Evolutionary conservation across 2,888 invertebrate genomes (phyloP).

Genomic region (Monochamus alternatus): DNA sequence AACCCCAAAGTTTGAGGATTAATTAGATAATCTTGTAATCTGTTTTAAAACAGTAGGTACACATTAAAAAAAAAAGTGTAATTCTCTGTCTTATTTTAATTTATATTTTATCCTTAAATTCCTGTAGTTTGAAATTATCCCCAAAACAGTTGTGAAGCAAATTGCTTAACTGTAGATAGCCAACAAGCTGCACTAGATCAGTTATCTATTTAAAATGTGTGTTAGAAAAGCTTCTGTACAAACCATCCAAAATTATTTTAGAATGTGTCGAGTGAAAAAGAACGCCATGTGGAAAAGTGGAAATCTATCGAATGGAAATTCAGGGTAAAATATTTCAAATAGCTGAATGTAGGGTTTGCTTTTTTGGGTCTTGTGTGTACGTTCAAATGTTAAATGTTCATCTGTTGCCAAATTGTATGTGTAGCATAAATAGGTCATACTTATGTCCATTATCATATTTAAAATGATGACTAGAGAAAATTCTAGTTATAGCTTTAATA

Average conservation of each 20-base stretch:
- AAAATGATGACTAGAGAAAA: no score
- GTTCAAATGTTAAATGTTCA: background rate
- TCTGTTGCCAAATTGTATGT: constrained; percentile 23
- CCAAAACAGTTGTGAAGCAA: background rate
- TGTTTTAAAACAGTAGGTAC: no score
- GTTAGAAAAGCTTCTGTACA: constrained; percentile 15
- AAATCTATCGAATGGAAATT: constrained; percentile 80
- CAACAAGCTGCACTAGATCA: background rate
- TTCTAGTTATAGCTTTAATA: background rate
- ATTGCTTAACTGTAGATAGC: background rate
- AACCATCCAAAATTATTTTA: constrained; percentile 62
- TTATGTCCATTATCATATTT: background rate
- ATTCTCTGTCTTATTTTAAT: no score
- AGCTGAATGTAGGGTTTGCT: constrained; percentile 55
- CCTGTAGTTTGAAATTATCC: background rate
- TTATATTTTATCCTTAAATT: constrained; percentile 27
- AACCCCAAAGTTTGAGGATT: background rate
- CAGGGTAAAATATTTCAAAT: constrained; percentile 74
- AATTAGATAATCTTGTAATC: background rate
- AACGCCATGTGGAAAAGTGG: constrained; percentile 73
- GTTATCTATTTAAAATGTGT: constrained; percentile 11
- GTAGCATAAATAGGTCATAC: background rate
- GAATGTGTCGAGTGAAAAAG: constrained; percentile 73
- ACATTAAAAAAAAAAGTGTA: no score
- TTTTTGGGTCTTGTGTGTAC: constrained; percentile 46